A percentile compares a stretch with the other conserved stretches of the same genome.
These are phyloP conservation scores for Rhagoletis zephyria DNA, from an alignment of 1,140 invertebrate species.

Conservation along the genomic window DNA sequence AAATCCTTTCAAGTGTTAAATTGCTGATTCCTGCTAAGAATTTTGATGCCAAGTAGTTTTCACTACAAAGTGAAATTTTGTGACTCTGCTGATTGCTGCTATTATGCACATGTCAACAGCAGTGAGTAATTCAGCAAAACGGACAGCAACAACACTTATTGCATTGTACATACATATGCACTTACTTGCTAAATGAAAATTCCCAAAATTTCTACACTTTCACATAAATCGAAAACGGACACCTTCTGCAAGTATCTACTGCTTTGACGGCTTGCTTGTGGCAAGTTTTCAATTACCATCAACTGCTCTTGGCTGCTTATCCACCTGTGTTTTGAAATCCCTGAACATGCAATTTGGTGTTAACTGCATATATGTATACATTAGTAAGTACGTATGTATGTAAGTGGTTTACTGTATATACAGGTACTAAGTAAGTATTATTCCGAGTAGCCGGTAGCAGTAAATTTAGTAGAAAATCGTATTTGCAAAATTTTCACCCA, in stretches of 20 bases:
- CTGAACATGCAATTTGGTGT: neutral
- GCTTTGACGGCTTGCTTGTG: neutral
- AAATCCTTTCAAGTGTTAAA: neutral
- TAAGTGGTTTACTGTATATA: too few species aligned
- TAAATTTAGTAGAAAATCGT: neutral
- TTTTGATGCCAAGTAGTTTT: neutral
- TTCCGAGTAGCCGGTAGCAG: neutral
- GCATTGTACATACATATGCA: neutral
- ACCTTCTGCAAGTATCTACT: neutral
- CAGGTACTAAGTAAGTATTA: too few species aligned
- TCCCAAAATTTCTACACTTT: neutral
- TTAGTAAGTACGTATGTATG: neutral
- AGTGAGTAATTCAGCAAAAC: neutral
- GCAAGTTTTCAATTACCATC: slow-evolving; percentile 7
- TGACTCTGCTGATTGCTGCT: neutral
- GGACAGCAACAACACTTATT: neutral
- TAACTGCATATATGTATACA: neutral
- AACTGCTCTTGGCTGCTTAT: neutral
- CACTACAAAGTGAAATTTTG: neutral
- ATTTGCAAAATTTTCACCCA: neutral
- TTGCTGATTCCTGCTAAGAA: neutral
- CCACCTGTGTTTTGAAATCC: neutral
- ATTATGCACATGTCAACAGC: neutral
- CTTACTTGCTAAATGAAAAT: neutral
- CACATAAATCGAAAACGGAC: neutral